Base-by-base conservation (phyloP, 2,888 invertebrate genomes). In the Cantharis rustica region DNA sequence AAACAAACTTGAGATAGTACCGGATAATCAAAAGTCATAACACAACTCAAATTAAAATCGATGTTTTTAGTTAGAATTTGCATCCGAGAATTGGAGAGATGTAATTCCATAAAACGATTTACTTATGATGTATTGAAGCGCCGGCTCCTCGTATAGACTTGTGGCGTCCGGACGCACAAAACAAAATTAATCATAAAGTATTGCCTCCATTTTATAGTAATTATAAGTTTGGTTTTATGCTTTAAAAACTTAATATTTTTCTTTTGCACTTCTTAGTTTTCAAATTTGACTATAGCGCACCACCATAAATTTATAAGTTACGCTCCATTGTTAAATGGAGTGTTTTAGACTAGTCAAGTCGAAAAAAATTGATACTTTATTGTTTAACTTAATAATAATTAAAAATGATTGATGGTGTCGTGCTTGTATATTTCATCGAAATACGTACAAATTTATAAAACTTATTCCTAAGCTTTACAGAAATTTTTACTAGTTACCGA, bases 91-190 rank as follows among this genome's bases (percentile, higher is more conserved):
- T 81, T 81, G 81, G 80, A 78, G 77, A 80, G 77, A 80, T 79
- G 79, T 82, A 80, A 80, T 79, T 81, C 84, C 81, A 82, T 84
- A 84, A 84, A 84, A 83, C 83, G 84, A 84, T 84, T 84, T 82
- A 82, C 81, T 84, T 81, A 81, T 84, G 84, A 84, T 84, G 81
- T 83, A 84, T 84, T 82, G 82, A 83, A 82, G 81, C 84, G 82
- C 75, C 79, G 84, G 83, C 82, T 82, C 81, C 82, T 81, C 78
- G 75, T 73, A 77, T 77, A 79, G 78, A 80, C 80, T 82, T 82
- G 81, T 77, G 79, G 82, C 77, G 79, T 80, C 79, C 79, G 79
- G 77, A 78, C 80, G 80, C 78, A 79, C 75, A 80, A 80, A 81
- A 81, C 80, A 79, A 77, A 75, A 81, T 82, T 81, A 80, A 82